Evolutionary conservation across 37 sponge, comb jelly and placozoan genomes (phyloP).

Genomic region (Theonella swinhoei): DNA sequence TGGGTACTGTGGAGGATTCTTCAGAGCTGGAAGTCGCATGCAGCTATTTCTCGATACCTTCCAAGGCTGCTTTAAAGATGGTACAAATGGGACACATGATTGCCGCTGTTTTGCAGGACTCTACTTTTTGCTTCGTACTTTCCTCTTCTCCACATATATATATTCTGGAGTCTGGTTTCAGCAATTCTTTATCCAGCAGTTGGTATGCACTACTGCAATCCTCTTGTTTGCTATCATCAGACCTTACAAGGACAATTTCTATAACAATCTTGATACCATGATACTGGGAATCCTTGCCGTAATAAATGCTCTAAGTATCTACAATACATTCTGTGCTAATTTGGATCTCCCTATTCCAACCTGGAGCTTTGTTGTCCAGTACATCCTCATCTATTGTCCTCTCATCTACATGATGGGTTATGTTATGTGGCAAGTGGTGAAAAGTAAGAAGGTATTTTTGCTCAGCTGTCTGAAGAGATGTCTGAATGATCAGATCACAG

Average conservation of each 20-base stretch:
- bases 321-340: background rate
- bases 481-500: background rate
- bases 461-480: no score
- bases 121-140: conserved; percentile 38
- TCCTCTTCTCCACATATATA: conserved; percentile 14
- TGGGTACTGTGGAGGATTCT: no score
- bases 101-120: conserved; percentile 59
- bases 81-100: conserved; percentile 22
- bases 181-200: conserved; percentile 9
- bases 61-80: conserved; percentile 62
- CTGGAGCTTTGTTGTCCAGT: conserved; percentile 26
- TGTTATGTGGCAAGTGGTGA: background rate
- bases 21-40: background rate
- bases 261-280: conserved; percentile 39
- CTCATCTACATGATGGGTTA: conserved; percentile 21
- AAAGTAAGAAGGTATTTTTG: background rate
- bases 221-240: conserved; percentile 23
- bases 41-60: conserved; percentile 39
- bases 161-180: background rate
- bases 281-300: conserved; percentile 34
- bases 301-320: conserved; percentile 39
- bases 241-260: conserved; percentile 39
- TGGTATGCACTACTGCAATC: conserved; percentile 10
- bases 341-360: background rate
- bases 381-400: conserved; percentile 39